These are phyloP conservation scores for Limnephilus marmoratus DNA, from an alignment of 2,888 invertebrate species.

Conservation along the genomic window DNA sequence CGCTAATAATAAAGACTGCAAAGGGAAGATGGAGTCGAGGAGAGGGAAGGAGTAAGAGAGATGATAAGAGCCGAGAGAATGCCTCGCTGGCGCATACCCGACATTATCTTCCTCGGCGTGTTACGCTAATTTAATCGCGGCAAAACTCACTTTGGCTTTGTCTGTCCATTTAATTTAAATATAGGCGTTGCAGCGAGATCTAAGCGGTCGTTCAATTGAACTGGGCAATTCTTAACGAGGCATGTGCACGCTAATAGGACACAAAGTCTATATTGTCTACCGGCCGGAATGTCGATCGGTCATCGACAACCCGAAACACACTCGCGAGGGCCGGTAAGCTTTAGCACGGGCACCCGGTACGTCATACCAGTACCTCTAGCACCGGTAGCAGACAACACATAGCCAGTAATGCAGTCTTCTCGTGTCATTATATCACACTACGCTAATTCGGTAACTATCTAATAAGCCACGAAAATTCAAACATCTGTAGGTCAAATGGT, in stretches of 20 bases:
- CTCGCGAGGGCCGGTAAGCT: background rate
- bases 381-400: background rate
- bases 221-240: constrained; percentile 43
- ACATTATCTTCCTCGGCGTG: constrained; percentile 58
- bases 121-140: constrained; percentile 62
- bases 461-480: background rate
- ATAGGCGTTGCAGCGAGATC: constrained; percentile 54
- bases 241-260: constrained; percentile 46
- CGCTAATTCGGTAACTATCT: background rate
- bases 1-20: background rate
- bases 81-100: constrained; percentile 56
- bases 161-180: constrained; percentile 62
- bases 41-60: background rate
- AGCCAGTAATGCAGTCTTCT: background rate
- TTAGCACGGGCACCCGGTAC: background rate
- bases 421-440: background rate
- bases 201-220: constrained; percentile 36
- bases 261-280: constrained; percentile 33
- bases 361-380: background rate
- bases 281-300: constrained; percentile 44
- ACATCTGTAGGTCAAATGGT: no score
- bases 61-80: constrained; percentile 5
- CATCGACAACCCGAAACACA: constrained; percentile 27
- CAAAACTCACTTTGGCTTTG: constrained; percentile 62
- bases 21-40: background rate